Evolutionary conservation across 2,888 invertebrate species (phyloP).

Genomic region (Auanema sp.): DNA sequence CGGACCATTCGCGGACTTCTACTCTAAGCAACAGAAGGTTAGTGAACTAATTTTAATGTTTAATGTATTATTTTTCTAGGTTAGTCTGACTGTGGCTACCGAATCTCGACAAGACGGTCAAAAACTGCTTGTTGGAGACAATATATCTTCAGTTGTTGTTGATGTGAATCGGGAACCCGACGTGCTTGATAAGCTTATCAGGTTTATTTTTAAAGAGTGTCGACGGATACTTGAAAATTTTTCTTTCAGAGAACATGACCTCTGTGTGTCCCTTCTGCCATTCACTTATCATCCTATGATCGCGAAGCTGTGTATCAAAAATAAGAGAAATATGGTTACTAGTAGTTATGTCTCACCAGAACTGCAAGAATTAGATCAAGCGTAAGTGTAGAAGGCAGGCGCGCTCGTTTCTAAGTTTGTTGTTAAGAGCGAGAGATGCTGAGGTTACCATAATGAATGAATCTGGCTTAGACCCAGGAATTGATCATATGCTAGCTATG

Average conservation of each 20-base stretch:
- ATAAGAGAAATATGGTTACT: constrained; percentile 88
- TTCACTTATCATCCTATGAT: constrained; percentile 83
- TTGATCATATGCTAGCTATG: constrained; percentile 92
- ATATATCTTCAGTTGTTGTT: constrained; percentile 78
- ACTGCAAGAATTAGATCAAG: constrained; percentile 71
- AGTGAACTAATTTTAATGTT: constrained; percentile 52
- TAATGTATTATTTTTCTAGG: constrained; percentile 18
- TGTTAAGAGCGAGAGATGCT: constrained; percentile 78
- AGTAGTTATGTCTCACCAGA: constrained; percentile 89
- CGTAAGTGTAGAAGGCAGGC: constrained; percentile 29
- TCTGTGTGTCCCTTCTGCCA: constrained; percentile 78
- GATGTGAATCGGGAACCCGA: constrained; percentile 78
- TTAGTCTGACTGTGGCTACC: constrained; percentile 70
- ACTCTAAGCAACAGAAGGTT: constrained; percentile 80
- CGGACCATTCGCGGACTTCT: constrained; percentile 89
- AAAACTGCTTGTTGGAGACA: constrained; percentile 75
- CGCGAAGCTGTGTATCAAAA: constrained; percentile 83
- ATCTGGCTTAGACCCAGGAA: constrained; percentile 96
- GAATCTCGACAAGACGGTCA: constrained; percentile 87
- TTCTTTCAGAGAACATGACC: constrained; percentile 68
- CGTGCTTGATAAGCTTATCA: constrained; percentile 75
- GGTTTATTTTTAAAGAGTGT: constrained; percentile 58
- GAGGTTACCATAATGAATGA: constrained; percentile 93
- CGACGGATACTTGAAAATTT: constrained; percentile 65
- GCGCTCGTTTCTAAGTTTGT: neutral